Evolutionary conservation across 1,140 invertebrate species (phyloP), one percentile per base, ranked within the genome.

Genomic region (Diprion similis): DNA sequence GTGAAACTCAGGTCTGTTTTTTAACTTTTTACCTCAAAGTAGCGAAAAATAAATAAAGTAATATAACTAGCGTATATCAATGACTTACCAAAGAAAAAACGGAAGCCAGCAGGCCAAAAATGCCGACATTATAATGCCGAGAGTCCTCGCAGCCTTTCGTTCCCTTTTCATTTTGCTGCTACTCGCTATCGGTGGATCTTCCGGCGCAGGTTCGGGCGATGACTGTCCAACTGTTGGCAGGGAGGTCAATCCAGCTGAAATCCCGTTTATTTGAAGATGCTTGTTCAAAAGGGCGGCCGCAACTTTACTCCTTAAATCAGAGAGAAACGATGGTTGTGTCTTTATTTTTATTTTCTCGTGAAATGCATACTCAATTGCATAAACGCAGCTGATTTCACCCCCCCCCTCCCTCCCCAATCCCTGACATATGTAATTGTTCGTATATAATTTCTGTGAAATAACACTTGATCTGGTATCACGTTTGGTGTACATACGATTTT

Each of bases 71-170:
- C 24, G 2, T 37, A 37, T 37, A 37, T 7, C 6, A 37, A 37
- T 37, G 24, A 59, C 51, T 90, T 88, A 95, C 96, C 94, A 96
- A 73, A 96, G 89, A 86, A 99, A 99, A 89, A 99, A 99, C 1
- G 97, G 97, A 70, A 98, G 90, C 96, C 97, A 98, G 86, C 96
- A 98, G 8, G 96, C 91, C 68, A 98, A 89, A 87, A 98, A 98
- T 2, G 95, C 96, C 19, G 95, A 96, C 93, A 98, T 97, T 81
- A 98, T 97, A 83, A 98, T 97, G 59, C 97, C 97, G 18, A 99
- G 90, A 0, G 97, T 99, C 80, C 97, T 92, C 7, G 97, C 97
- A 0, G 97, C 97, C 86, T 98, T 98, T 79, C 97, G 92, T 85
- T 98, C 97, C 51, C 96, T 90, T 83, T 96, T 94, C 95, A 97